Evolutionary conservation across 2,888 invertebrate species (phyloP), one percentile per base, ranked within the genome.

Genomic region (Agrochola circellaris): DNA sequence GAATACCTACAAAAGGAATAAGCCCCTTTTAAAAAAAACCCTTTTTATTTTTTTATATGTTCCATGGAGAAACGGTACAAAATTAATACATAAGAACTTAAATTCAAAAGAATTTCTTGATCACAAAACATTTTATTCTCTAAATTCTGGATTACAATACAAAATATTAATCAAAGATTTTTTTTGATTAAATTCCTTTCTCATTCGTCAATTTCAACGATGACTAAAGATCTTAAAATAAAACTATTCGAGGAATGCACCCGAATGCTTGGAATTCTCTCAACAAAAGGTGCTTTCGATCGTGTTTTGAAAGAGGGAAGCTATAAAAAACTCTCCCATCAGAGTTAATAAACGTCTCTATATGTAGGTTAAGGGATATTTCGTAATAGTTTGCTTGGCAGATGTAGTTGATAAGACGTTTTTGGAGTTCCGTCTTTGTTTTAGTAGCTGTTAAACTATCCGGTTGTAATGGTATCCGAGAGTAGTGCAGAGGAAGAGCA

Each of bases 311-410:
- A 67, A 79, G 64, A 69, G 51, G 71, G 69, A 81, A 80, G 61
- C 70, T 60, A 76, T 85, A 87, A 85, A 87, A 83, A 87, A 71
- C 66, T 68, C 42, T 77, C 66, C 64, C 73, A 77, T 77, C 23
- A 54, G 42, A 51, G 38, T 23, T 68, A 77, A 78, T 78, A 81
- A 73, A 66, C 60, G 58, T 58, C 68, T 60, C 26, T 76, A 8
- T 56, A 65, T 48, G 70, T 88, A 77, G 87, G 88, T 84, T 87
- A 88, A 73, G 82, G 82, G 72, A 77, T 81, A 80, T 88, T 86
- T 82, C 80, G 72, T 88, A 81, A 88, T 65, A 64, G 62, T 73
- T 60, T 69, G 73, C 71, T 83, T 79, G 81, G 78, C 76, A 75
- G 65, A 72, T 51, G 56, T 65, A 48, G 61, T 58, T 23, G 13